Evolutionary conservation across 2,888 invertebrate genomes (phyloP), one percentile per base, ranked within the genome.

Genomic region (Mechanitis mazaeus): DNA sequence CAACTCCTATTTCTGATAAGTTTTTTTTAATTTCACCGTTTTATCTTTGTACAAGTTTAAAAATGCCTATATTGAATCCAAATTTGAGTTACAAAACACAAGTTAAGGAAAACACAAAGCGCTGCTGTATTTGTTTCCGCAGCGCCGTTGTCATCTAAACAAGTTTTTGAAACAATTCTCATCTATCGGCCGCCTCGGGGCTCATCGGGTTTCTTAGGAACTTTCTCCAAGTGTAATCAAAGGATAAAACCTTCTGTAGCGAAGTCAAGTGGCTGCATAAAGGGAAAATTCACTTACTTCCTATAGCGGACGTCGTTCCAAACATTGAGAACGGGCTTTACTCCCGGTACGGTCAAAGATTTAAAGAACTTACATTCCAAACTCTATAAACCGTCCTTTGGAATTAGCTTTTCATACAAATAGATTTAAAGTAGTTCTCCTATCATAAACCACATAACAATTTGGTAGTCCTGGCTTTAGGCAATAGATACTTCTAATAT

Each of bases 211-310:
- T 74, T 73, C 72, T 72, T 72, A 71, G 71, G 69, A 75, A 74
- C 75, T 70, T 76, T 74, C 73, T 74, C 70, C 65, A 78, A 81
- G 77, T 78, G 84, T 82, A 87, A 85, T 87, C 84, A 84, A 81
- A 83, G 81, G 81, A 81, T 80, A 83, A 79, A 80, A 79, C 82
- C 82, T 81, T 79, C 78, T 80, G 81, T 73, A 79, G 75, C 75
- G 65, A 72, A 84, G 80, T 78, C 81, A 80, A 85, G 84, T 83
- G 80, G 81, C 78, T 80, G 81, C 80, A 82, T 84, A 81, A 81
- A 83, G 83, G 79, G 77, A 80, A 83, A 85, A 87, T 87, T 87
- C 87, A 87, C 85, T 87, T 87, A 87, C 85, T 78, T 66, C 69
- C 80, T 79, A 78, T 75, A 76, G 79, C 79, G 79, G 79, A 80